Percentiles rank a stretch among this genome's conserved stretches.
Evolutionary conservation across 2,113 vertebrate genomes (phyloP).

Genomic region (Vireo altiloquus): DNA sequence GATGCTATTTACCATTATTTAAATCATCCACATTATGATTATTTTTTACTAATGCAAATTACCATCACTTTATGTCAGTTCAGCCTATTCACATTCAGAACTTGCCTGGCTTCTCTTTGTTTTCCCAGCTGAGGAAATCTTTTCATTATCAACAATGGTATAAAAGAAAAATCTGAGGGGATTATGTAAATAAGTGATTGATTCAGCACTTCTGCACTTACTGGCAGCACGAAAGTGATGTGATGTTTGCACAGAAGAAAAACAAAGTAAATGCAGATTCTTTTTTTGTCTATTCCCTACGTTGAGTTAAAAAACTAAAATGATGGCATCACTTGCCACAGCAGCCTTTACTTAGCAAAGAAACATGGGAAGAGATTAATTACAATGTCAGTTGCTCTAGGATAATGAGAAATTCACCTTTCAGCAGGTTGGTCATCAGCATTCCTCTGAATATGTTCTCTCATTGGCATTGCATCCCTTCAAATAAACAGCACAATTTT

Average conservation of each 20-base stretch:
- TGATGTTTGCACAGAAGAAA: conserved; percentile 24
- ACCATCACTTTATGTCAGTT: not conserved
- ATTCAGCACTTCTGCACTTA: conserved; percentile 18
- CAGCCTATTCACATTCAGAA: not conserved
- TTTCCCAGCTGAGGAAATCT: conserved; percentile 9
- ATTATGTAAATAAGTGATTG: conserved; percentile 37
- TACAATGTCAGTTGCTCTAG: not conserved
- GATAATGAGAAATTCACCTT: conserved; percentile 10
- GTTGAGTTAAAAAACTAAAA: not conserved
- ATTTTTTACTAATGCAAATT: conserved; percentile 22
- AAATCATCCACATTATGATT: not conserved
- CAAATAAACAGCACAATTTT: not conserved
- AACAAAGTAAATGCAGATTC: not conserved
- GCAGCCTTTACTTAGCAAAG: not conserved
- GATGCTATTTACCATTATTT: not conserved
- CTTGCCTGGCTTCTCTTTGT: not conserved
- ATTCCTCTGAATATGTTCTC: not conserved
- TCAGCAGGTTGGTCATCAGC: not conserved
- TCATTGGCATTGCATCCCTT: not conserved
- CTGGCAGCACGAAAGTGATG: not conserved
- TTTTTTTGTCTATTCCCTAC: not conserved
- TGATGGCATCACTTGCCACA: not conserved
- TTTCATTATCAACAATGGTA: not conserved
- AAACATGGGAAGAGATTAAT: not conserved
- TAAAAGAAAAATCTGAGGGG: conserved; percentile 11